These are phyloP conservation scores for Drosophila suzukii DNA, from an alignment of 1,140 invertebrate species.

Conservation along the genomic window DNA sequence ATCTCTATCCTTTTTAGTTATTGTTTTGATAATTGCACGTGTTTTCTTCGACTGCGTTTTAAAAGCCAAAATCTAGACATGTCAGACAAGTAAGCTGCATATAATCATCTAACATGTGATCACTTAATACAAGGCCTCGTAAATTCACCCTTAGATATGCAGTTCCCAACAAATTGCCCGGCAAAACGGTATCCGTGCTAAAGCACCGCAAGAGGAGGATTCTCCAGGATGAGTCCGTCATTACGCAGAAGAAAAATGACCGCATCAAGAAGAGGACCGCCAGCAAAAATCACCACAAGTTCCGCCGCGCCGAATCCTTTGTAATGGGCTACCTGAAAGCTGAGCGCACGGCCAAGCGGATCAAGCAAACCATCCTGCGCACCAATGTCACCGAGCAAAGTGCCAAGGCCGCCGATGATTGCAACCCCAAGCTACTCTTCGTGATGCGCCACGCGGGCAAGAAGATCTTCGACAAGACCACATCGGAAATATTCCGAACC, in stretches of 20 bases:
- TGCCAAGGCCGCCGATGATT: constrained; percentile 45
- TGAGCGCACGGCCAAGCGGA: constrained; percentile 76
- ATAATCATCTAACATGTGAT: neutral
- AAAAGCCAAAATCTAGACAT: constrained; percentile 45
- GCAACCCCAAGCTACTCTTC: constrained; percentile 70
- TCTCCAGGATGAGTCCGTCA: constrained; percentile 68
- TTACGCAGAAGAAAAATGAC: constrained; percentile 67
- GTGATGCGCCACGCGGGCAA: constrained; percentile 82
- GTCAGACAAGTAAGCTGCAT: constrained; percentile 71
- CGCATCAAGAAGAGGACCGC: constrained; percentile 58
- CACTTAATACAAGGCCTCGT: too few species aligned
- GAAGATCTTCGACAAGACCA: constrained; percentile 78
- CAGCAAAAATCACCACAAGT: constrained; percentile 65
- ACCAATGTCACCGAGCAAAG: constrained; percentile 70
- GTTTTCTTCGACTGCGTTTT: constrained; percentile 31
- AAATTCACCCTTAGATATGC: constrained; percentile 65
- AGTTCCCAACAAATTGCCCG: constrained; percentile 82
- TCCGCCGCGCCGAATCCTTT: constrained; percentile 79
- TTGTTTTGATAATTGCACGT: constrained; percentile 74
- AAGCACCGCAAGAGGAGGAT: constrained; percentile 81
- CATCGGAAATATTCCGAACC: constrained; percentile 66
- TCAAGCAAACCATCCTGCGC: constrained; percentile 67
- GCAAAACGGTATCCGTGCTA: constrained; percentile 81
- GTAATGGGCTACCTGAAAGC: constrained; percentile 81
- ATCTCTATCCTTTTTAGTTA: constrained; percentile 37